These are phyloP conservation scores for Rotaria macrura DNA, from an alignment of 2,888 invertebrate genomes.

Conservation along the genomic window DNA sequence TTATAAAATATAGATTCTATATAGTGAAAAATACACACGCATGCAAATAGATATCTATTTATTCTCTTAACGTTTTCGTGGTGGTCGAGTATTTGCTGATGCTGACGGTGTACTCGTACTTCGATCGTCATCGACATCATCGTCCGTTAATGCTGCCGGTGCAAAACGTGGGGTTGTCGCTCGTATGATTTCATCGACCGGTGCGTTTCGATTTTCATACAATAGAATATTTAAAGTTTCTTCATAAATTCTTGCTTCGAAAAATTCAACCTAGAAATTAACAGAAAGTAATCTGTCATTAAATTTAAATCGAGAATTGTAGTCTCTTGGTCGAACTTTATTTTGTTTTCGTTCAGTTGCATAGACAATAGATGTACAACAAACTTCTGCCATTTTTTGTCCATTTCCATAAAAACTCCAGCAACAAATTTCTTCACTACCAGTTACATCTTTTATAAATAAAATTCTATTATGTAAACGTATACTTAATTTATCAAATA, in stretches of 20 bases:
- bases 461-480: constrained; percentile 86
- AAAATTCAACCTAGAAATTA: neutral
- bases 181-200: neutral
- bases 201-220: constrained; percentile 14
- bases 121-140: constrained; percentile 7
- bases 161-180: constrained; percentile 7
- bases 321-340: constrained; percentile 57
- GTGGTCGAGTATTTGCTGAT: neutral
- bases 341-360: constrained; percentile 97
- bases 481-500: constrained; percentile 89
- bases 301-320: neutral
- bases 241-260: constrained; percentile 20
- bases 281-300: neutral
- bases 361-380: constrained; percentile 96
- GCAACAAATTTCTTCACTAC: constrained; percentile 94
- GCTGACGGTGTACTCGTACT: neutral
- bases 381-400: constrained; percentile 90
- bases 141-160: neutral
- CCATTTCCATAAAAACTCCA: constrained; percentile 98
- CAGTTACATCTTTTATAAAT: constrained; percentile 94
- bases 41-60: neutral
- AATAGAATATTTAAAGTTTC: constrained; percentile 7
- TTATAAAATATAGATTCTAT: neutral
- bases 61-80: neutral
- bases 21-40: neutral